Percentiles rank a stretch among this genome's conserved stretches.
Evolutionary conservation across 2,888 invertebrate species (phyloP).

Genomic region (Epinotia demarniana): DNA sequence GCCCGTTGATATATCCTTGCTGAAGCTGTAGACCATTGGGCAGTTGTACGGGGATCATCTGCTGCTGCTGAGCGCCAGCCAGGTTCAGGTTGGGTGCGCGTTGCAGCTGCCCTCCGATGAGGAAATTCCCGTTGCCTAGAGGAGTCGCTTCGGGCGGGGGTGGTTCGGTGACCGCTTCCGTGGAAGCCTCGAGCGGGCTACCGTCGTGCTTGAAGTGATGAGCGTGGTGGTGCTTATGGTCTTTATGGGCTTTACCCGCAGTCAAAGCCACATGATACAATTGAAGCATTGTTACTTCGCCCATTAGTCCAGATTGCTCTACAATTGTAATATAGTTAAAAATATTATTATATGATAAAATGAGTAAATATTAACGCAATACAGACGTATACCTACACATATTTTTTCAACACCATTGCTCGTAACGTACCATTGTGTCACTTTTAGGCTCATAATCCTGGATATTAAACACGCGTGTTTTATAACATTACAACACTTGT

Average conservation of each 20-base stretch:
- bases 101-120: conserved; percentile 87
- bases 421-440: too few species aligned
- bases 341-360: too few species aligned
- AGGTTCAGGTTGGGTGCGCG: conserved; percentile 82
- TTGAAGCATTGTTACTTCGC: conserved; percentile 92
- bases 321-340: conserved; percentile 33
- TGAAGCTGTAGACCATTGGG: conserved; percentile 81
- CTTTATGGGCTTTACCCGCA: conserved; percentile 94
- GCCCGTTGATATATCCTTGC: conserved; percentile 87
- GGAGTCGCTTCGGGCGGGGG: conserved; percentile 77
- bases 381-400: too few species aligned
- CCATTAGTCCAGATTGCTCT: conserved; percentile 87
- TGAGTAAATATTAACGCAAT: too few species aligned
- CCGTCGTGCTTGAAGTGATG: conserved; percentile 92
- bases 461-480: too few species aligned
- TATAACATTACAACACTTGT: too few species aligned
- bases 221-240: conserved; percentile 94
- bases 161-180: conserved; percentile 83
- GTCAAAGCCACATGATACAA: conserved; percentile 92
- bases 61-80: conserved; percentile 69
- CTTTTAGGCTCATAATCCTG: too few species aligned
- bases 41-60: conserved; percentile 76
- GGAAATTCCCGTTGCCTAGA: conserved; percentile 81
- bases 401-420: too few species aligned
- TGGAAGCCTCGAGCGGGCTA: conserved; percentile 83